Evolutionary conservation across 2,888 invertebrate species (phyloP), one percentile per base, ranked within the genome.

Genomic region (Ornithoptera priamus): DNA sequence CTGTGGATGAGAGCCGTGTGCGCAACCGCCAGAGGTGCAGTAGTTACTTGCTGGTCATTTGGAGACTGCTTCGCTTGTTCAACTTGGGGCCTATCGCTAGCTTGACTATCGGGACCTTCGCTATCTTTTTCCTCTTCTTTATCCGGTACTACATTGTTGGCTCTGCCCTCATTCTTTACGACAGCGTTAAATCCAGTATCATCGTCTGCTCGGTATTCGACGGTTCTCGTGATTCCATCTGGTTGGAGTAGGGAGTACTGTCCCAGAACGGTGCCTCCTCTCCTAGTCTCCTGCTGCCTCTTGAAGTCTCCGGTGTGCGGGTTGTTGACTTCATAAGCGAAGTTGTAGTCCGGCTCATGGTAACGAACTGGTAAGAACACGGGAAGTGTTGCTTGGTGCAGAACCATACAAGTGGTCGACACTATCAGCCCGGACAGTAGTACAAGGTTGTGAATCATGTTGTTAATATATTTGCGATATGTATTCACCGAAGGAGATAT

Each of bases 141-240:
- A 50, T 12, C 50, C 12, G 50, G 50, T 50, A 30, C 3, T 5
- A 30, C 50, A 8, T 50, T 50, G 6, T 62, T 63, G 0, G 62
- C 66, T 53, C 39, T 66, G 18, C 61, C 58, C 53, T 66, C 62
- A 73, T 92, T 91, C 74, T 88, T 92, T 0, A 94, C 93, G 6
- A 92, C 90, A 36, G 94, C 94, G 73, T 88, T 88, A 79, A 94
- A 94, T 0, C 94, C 94, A 60, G 89, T 86, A 56, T 89, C 79
- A 36, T 93, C 90, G 77, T 94, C 93, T 58, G 94, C 93, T 75
- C 88, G 89, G 78, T 94, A 94, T 69, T 94, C 93, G 1, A 94
- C 94, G 5, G 87, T 92, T 75, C 94, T 90, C 72, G 87, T 84
- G 1, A 93, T 78, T 6, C 94, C 94, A 81, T 94, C 94, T 68